These are phyloP conservation scores for Poeciliopsis occidentalis DNA, from an alignment of 2,113 vertebrate genomes.

Conservation along the genomic window DNA sequence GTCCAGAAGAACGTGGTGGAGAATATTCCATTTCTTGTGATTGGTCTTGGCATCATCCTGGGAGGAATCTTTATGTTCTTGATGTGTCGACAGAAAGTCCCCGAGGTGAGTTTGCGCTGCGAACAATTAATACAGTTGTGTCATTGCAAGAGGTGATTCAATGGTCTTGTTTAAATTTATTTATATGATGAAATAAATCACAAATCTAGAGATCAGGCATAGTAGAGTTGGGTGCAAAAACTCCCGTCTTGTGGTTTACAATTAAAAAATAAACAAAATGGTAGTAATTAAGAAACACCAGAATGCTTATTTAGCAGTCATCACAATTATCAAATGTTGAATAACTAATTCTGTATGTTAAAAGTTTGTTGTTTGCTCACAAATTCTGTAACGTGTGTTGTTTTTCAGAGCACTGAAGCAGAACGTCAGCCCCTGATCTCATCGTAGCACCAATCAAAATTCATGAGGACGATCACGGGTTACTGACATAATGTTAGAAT, in stretches of 20 bases:
- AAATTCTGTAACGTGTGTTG: background rate
- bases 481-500: slow-evolving; percentile 1
- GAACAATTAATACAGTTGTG: too few relatives aligned
- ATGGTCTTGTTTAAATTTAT: background rate
- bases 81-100: slow-evolving; percentile 79
- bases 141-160: background rate
- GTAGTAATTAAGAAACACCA: too few relatives aligned
- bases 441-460: slow-evolving; percentile 37
- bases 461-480: background rate
- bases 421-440: slow-evolving; percentile 76
- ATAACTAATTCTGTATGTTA: background rate
- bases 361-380: too few relatives aligned
- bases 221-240: too few relatives aligned
- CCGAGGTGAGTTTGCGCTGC: slow-evolving; percentile 79
- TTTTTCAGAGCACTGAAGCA: slow-evolving; percentile 66
- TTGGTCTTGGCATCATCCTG: slow-evolving; percentile 85
- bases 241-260: background rate
- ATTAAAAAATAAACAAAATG: background rate
- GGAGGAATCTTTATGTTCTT: slow-evolving; percentile 86
- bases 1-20: slow-evolving; percentile 78
- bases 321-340: background rate
- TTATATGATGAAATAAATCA: background rate
- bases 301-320: too few relatives aligned
- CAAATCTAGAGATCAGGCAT: background rate
- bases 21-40: slow-evolving; percentile 89